Conservation (phyloP, 2,113 vertebrate genomes). For the Eolophus roseicapilla region DNA sequence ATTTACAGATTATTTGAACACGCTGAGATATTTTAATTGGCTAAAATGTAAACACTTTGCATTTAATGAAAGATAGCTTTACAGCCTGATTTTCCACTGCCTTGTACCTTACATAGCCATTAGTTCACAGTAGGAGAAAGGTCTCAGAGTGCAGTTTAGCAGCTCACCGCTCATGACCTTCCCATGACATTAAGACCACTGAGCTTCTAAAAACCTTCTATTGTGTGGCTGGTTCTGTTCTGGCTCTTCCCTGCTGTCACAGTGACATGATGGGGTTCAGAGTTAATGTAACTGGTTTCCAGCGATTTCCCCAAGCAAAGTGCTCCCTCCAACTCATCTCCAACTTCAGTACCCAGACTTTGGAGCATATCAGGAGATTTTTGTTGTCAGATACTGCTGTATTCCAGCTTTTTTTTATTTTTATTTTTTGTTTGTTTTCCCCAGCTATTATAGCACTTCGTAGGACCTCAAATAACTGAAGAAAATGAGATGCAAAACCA, state of each 20-base stretch:
- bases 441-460: neutral
- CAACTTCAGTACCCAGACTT: neutral
- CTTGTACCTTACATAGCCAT: neutral
- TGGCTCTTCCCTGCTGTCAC: neutral
- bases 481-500: neutral
- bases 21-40: slow-evolving; percentile 5
- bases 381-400: neutral
- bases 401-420: neutral
- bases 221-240: neutral
- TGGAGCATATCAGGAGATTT: neutral
- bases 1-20: slow-evolving; percentile 22
- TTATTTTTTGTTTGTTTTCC: neutral
- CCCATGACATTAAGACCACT: neutral
- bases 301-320: neutral
- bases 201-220: neutral
- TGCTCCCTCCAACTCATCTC: neutral
- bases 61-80: slow-evolving; percentile 11
- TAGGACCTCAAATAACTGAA: neutral
- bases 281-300: neutral
- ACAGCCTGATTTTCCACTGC: slow-evolving; percentile 18
- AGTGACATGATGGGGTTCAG: neutral
- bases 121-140: neutral
- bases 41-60: slow-evolving; percentile 28
- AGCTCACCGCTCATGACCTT: neutral
- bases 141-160: neutral